A percentile compares a stretch with the other conserved stretches of the same genome.
Evolutionary conservation across 2,113 vertebrate genomes (phyloP).

Genomic region (Pedionomus torquatus): DNA sequence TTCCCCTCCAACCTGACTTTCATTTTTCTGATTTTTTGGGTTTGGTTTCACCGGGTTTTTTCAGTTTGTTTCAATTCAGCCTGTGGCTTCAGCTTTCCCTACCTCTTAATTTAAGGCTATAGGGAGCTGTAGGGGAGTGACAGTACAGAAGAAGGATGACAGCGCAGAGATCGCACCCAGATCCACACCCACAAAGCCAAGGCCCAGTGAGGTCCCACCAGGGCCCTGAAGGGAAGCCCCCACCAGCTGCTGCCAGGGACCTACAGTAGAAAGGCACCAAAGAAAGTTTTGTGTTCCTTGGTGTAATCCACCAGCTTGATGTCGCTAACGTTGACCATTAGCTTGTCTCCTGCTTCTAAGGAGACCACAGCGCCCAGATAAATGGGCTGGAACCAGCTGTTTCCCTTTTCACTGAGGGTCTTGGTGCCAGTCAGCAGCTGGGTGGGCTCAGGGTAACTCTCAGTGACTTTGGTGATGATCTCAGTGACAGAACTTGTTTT

Average conservation of each 20-base stretch:
- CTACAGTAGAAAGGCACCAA: constrained; percentile 79
- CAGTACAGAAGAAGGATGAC: neutral
- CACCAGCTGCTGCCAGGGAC: neutral
- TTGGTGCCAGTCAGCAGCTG: constrained; percentile 73
- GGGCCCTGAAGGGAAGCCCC: neutral
- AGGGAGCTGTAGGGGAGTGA: neutral
- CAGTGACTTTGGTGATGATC: constrained; percentile 74
- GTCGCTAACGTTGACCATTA: constrained; percentile 77
- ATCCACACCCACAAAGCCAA: neutral
- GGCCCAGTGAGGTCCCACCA: neutral
- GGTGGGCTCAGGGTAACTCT: constrained; percentile 72
- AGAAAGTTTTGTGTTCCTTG: constrained; percentile 80
- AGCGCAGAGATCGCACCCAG: neutral
- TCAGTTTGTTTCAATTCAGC: neutral
- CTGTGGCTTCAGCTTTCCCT: neutral
- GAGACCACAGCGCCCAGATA: constrained; percentile 76
- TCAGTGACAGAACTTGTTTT: constrained; percentile 48
- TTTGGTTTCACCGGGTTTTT: too few species aligned
- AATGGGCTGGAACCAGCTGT: constrained; percentile 72
- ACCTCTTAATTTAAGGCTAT: neutral
- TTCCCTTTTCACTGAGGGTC: constrained; percentile 64
- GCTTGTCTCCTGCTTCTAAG: constrained; percentile 72
- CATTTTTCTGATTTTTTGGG: neutral
- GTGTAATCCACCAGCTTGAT: constrained; percentile 78
- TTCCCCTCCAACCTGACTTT: neutral